Base-by-base conservation (phyloP, 2,113 vertebrate genomes). In the Pipa parva region DNA sequence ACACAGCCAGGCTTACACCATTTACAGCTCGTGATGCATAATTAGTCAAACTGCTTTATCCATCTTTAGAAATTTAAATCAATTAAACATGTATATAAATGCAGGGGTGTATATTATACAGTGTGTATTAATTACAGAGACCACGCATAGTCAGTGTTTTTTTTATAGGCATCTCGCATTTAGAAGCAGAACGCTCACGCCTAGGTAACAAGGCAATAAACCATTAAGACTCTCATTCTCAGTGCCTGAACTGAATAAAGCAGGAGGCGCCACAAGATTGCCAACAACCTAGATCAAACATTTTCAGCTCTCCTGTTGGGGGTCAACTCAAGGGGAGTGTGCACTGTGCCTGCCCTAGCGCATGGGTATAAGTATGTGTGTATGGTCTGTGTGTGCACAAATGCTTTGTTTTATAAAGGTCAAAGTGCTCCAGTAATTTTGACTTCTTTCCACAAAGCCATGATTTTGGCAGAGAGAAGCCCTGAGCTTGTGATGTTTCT, bases 401-500 rank as follows among this genome's bases (percentile, higher is more conserved):
- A 58, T 18, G 26, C 46, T 29, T 68, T 68, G 65, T 68, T 55
- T 66, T 65, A 51, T 68, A 71, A 71, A 73, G 76, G 73, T 74
- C 75, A 76, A 72, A 71, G 60, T 63, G 65, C 58, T 79, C 71
- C 63, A 71, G 63, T 56, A 71, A 57, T 45, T 52, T 56, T 71
- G 59, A 59, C 71, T 75, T 65, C 56, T 69, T 42, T 59, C 28
- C 37, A 67, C 64, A 70, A 70, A 52, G 65, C 46, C 48, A 54
- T 39, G 57, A 25, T 60, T 52, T 72, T 24, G 22, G 72, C 59
- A 61, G 59, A 74, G 67, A 57, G 58, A 71, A 74, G 72, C 75
- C 72, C 75, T 71, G 49, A 36, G 75, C 62, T 59, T 76, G 75
- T 62, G 66, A 45, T 59, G 71, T 68, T 60, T 73, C 72, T 64